Base-by-base conservation (phyloP, 2,888 invertebrate genomes). In the Parnassius apollo region DNA sequence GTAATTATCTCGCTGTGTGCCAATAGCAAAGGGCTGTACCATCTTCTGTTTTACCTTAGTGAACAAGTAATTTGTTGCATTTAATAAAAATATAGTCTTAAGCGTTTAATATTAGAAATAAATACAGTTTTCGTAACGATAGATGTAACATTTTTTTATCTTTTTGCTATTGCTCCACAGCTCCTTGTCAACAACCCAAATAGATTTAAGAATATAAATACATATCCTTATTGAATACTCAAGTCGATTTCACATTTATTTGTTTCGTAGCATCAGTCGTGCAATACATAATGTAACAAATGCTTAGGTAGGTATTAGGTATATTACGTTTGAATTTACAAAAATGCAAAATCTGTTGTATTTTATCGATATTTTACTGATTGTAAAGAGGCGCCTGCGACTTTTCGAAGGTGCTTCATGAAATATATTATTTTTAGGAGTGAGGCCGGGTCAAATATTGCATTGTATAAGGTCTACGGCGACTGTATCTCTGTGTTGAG, bases 361-460 rank as follows among this genome's bases (percentile, higher is more conserved):
- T 88, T 91, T 89, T 88, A 87, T 81, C 75, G 82, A 87, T 89
- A 88, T 87, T 89, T 89, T 88, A 88, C 83, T 84, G 84, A 80
- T 88, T 80, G 77, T 77, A 68, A 72, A 59, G 80, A 76, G 82
- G 69, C 73, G 70, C 75, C 72, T 70, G 68, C 73, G 77, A 76
- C 79, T 78, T 84, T 77, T 77, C 76, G 74, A 68, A 72, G 70
- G 75, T 68, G 68, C 66, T 75, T 76, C 81, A 78, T 81, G 73
- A 73, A 78, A 80, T 84, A 83, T 88, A 87, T 88, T 89, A 90
- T 85, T 86, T 84, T 75, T 89, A 89, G 88, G 88, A 75, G 59
- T 82, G 83, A 88, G 91, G 91, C 91, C 91, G 91, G 91, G 91
- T 91, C 91, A 89, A 90, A 88, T 88, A 89, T 83, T 90, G 91